A percentile compares a stretch with the other conserved stretches of the same genome.
Conservation (phyloP, 2,113 vertebrate genomes). For the Anolis sagrei region DNA sequence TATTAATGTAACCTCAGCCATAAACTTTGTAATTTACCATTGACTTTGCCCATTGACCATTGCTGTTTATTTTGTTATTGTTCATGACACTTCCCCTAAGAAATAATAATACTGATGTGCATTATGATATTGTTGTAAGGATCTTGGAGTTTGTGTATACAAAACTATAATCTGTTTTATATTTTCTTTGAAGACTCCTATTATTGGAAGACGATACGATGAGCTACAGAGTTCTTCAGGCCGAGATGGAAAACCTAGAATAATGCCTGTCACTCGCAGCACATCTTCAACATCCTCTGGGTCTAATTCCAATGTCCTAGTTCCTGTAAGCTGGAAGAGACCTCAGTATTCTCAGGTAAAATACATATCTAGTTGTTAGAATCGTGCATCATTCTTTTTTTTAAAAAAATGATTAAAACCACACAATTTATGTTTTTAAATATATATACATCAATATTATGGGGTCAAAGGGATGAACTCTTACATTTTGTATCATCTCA, state of each 20-base stretch:
- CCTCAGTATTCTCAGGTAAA: slow-evolving; percentile 95
- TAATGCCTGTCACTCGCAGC: slow-evolving; percentile 93
- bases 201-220: slow-evolving; percentile 94
- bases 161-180: background rate
- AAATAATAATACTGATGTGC: background rate
- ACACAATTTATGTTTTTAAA: background rate
- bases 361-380: background rate
- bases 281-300: slow-evolving; percentile 96
- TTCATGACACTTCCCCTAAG: background rate
- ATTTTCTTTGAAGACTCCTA: slow-evolving; percentile 83
- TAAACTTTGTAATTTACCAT: background rate
- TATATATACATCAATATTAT: background rate
- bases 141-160: background rate
- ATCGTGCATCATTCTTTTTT: background rate
- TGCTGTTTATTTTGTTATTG: too few relatives aligned
- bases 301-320: slow-evolving; percentile 96
- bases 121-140: background rate
- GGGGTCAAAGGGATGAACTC: background rate
- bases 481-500: background rate
- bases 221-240: slow-evolving; percentile 90
- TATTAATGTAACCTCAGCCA: background rate
- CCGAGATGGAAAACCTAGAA: slow-evolving; percentile 90
- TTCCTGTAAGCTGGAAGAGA: slow-evolving; percentile 98
- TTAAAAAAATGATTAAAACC: background rate
- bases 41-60: too few relatives aligned